Evolutionary conservation across 2,888 invertebrate species (phyloP).

Genomic region (Ctena decussata): DNA sequence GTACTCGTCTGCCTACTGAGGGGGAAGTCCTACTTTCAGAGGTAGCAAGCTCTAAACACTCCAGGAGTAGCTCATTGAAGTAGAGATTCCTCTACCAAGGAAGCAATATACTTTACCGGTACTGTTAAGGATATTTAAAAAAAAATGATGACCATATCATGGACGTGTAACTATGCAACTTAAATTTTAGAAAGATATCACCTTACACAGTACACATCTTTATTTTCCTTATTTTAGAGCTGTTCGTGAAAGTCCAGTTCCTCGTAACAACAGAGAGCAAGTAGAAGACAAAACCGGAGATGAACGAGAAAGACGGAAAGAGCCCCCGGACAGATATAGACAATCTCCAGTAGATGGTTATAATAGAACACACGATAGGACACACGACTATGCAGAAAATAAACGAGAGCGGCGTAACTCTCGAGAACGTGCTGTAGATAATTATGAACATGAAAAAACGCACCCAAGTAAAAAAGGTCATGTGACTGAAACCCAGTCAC

Average conservation of each 20-base stretch:
- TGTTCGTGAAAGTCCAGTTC: constrained; percentile 55
- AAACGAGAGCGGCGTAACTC: constrained; percentile 65
- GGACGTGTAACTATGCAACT: too few relatives aligned
- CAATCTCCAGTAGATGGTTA: constrained; percentile 72
- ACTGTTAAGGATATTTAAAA: too few relatives aligned
- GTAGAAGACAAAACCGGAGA: constrained; percentile 57
- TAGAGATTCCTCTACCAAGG: too few relatives aligned
- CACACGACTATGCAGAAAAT: constrained; percentile 73
- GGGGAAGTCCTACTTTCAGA: too few relatives aligned
- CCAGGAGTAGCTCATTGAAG: too few relatives aligned
- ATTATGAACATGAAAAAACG: constrained; percentile 55
- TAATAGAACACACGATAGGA: constrained; percentile 57
- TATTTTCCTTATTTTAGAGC: constrained; percentile 40
- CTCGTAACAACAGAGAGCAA: constrained; percentile 55
- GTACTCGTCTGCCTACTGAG: too few relatives aligned
- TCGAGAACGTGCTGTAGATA: constrained; percentile 54
- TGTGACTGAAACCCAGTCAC: constrained; percentile 25
- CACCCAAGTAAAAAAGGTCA: constrained; percentile 44
- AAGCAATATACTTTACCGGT: too few relatives aligned
- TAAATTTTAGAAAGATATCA: too few relatives aligned
- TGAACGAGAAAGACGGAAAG: constrained; percentile 68
- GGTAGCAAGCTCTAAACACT: too few relatives aligned
- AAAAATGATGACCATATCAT: too few relatives aligned
- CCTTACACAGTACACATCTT: too few relatives aligned
- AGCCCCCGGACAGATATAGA: constrained; percentile 71